Conservation (phyloP, 1,140 invertebrate genomes). For the Solenopsis fugax region DNA sequence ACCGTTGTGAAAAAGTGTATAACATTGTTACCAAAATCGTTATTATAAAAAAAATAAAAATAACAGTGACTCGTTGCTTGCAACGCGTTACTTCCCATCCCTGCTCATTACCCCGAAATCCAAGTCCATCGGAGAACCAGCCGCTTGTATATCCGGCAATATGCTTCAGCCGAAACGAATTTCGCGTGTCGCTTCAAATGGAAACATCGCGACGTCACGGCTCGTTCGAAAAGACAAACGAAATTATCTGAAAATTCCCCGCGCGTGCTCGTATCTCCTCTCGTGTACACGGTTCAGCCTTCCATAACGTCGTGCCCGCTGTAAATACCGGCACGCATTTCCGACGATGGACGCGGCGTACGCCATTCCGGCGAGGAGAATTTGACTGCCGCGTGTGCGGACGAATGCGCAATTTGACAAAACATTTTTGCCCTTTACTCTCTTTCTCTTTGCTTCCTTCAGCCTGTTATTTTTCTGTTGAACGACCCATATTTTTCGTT, state of each 20-base stretch:
- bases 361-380: background rate
- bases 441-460: background rate
- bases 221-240: slow-evolving; percentile 41
- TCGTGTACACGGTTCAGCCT: background rate
- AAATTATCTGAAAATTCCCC: slow-evolving; percentile 54
- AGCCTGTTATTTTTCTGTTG: slow-evolving; percentile 30
- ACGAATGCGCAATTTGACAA: slow-evolving; percentile 8
- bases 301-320: slow-evolving; percentile 1
- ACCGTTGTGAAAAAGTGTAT: too few species aligned
- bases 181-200: slow-evolving; percentile 18
- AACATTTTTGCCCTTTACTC: slow-evolving; percentile 37
- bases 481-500: slow-evolving; percentile 34
- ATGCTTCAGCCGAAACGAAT: background rate
- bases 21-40: too few species aligned
- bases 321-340: slow-evolving; percentile 31
- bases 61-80: too few species aligned
- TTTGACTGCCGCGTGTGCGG: background rate
- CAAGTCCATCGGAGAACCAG: background rate
- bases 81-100: too few species aligned
- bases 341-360: slow-evolving; percentile 5
- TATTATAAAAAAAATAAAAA: too few species aligned
- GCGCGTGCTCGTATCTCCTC: background rate
- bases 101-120: background rate
- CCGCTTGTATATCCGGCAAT: background rate
- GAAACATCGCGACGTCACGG: background rate